A percentile compares a stretch with the other conserved stretches of the same genome.
phyloP scores from a whole-genome alignment of 2,888 invertebrate genomes.

The Ormyrus rosae region DNA sequence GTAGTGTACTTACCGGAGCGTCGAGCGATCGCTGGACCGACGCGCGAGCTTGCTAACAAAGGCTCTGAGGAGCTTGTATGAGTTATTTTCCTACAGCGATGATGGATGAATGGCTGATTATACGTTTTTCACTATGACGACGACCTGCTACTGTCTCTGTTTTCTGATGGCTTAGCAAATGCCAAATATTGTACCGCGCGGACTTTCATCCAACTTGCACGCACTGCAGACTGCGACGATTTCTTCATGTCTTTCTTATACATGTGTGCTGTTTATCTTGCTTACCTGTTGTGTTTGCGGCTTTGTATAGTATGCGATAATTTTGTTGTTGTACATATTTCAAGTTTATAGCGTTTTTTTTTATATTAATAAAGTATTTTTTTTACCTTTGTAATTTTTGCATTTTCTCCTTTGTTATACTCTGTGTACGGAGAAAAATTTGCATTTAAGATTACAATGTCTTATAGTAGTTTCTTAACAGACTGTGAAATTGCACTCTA shows the following conservation, averaged over 20 bases:
- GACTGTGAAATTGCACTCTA: no score
- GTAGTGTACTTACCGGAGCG: conserved; percentile 33
- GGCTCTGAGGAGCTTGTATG: neutral
- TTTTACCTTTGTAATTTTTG: conserved; percentile 32
- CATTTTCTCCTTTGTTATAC: neutral
- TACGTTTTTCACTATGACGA: neutral
- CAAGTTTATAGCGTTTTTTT: conserved; percentile 24
- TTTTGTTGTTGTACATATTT: conserved; percentile 58
- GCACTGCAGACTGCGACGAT: conserved; percentile 5
- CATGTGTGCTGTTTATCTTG: conserved; percentile 12
- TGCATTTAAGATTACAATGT: no score
- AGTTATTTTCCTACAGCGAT: neutral
- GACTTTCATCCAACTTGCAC: neutral
- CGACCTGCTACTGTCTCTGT: neutral
- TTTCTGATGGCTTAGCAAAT: neutral
- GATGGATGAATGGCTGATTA: neutral
- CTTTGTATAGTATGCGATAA: conserved; percentile 54
- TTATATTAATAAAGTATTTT: conserved; percentile 55
- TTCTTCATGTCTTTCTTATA: conserved; percentile 18
- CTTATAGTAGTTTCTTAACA: no score
- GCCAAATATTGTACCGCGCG: conserved; percentile 17
- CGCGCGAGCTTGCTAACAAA: neutral
- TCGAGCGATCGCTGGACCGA: conserved; percentile 3
- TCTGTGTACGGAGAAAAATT: neutral
- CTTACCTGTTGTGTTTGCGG: conserved; percentile 56